phyloP scores from a whole-genome alignment of 2,888 invertebrate genomes.

The Mimachlamys varia region DNA sequence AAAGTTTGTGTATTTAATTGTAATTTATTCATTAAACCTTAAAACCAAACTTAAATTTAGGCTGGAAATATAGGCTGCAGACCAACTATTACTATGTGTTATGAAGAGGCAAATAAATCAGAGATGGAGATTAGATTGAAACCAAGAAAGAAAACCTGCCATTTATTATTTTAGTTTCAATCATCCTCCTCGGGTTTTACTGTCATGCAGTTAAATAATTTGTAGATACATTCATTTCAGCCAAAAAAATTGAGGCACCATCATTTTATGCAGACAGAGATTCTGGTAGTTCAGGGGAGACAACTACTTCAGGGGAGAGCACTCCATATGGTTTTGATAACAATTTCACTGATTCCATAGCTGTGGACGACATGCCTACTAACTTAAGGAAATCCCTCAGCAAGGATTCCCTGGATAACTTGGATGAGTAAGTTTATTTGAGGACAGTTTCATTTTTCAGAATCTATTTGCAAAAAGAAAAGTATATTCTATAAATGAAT shows the following conservation, averaged over 20 bases:
- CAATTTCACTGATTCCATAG: constrained; percentile 27
- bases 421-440: constrained; percentile 46
- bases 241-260: constrained; percentile 8
- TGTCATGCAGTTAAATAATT: neutral
- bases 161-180: no score
- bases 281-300: constrained; percentile 5
- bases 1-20: no score
- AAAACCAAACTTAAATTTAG: no score
- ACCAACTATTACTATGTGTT: no score
- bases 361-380: neutral
- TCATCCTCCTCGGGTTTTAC: neutral
- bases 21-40: no score
- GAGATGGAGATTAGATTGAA: no score
- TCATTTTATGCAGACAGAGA: neutral
- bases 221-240: neutral
- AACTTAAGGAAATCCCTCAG: constrained; percentile 51
- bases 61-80: no score
- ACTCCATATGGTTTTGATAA: constrained; percentile 39
- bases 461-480: no score
- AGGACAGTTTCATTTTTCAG: no score
- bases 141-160: no score
- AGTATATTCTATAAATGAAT: no score
- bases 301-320: constrained; percentile 1
- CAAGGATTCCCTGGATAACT: constrained; percentile 60
- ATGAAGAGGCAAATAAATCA: no score